Conservation (phyloP, 2,888 invertebrate genomes). For the Pristionchus arcanus region DNA sequence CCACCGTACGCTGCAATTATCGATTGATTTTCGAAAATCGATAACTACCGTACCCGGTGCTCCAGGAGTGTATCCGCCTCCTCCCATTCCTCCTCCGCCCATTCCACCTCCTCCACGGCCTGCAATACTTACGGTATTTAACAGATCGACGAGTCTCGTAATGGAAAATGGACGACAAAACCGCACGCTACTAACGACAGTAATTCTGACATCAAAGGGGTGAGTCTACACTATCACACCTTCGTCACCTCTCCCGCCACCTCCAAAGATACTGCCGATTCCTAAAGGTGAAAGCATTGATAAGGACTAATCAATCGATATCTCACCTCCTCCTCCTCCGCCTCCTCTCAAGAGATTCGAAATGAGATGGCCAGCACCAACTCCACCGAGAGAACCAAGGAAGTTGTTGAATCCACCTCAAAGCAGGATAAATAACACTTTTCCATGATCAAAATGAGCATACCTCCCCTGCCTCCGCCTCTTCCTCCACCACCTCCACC, state of each 20-base stretch:
- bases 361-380: conserved; percentile 50
- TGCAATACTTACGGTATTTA: conserved; percentile 49
- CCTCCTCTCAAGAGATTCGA: conserved; percentile 53
- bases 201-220: neutral
- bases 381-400: conserved; percentile 52
- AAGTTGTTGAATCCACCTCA: conserved; percentile 47
- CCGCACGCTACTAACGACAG: neutral
- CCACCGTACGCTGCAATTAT: conserved; percentile 42
- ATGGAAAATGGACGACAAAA: neutral
- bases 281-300: neutral
- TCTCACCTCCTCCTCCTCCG: conserved; percentile 40
- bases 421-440: neutral
- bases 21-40: neutral
- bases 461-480: conserved; percentile 51
- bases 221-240: conserved; percentile 52
- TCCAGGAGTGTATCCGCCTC: conserved; percentile 51
- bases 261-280: conserved; percentile 55
- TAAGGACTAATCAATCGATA: neutral
- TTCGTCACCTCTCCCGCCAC: conserved; percentile 56
- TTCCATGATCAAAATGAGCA: neutral
- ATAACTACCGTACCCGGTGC: conserved; percentile 40
- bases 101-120: conserved; percentile 58
- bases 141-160: neutral
- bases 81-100: conserved; percentile 58
- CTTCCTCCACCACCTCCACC: conserved; percentile 50